These are phyloP conservation scores for Paguma larvata DNA, from an alignment of 2,797 vertebrate species.

Conservation along the genomic window DNA sequence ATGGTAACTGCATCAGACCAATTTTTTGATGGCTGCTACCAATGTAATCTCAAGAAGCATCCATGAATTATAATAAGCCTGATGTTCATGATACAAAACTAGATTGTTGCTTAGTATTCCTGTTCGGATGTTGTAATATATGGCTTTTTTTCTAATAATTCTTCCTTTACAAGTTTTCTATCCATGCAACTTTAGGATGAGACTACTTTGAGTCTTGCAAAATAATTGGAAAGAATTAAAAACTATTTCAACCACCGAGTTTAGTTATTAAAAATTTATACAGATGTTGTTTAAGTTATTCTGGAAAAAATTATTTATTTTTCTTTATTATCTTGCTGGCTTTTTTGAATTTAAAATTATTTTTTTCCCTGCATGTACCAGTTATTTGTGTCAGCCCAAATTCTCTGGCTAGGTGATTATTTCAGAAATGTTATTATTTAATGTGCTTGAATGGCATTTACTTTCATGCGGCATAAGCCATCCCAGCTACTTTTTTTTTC, in stretches of 20 bases:
- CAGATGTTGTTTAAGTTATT: slow-evolving; percentile 34
- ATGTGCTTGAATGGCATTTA: neutral
- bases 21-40: neutral
- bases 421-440: slow-evolving; percentile 52
- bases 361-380: neutral
- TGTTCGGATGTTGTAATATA: neutral
- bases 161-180: neutral
- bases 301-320: neutral
- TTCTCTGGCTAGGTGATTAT: neutral
- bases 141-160: neutral
- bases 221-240: slow-evolving; percentile 42
- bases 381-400: neutral
- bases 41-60: neutral
- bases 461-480: neutral
- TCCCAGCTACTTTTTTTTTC: neutral
- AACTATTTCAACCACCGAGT: neutral
- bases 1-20: neutral
- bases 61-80: neutral
- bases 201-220: neutral
- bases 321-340: neutral
- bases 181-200: neutral
- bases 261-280: slow-evolving; percentile 5
- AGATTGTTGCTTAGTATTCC: neutral
- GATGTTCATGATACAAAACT: neutral
- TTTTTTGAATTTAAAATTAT: slow-evolving; percentile 11